A percentile compares a stretch with the other conserved stretches of the same genome.
Evolutionary conservation across 2,113 vertebrate genomes (phyloP).

Genomic region (Peromyscus leucopus): DNA sequence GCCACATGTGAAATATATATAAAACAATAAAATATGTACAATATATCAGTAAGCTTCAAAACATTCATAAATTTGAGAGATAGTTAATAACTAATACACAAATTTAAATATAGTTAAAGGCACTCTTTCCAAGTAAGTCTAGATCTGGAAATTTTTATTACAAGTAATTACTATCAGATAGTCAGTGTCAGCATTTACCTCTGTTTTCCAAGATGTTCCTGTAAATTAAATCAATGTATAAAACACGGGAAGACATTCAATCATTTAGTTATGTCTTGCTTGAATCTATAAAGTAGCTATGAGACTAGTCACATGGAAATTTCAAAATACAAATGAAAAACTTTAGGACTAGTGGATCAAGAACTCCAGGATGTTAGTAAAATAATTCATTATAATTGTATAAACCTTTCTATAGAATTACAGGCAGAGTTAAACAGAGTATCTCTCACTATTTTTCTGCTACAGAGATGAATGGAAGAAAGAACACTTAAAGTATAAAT

Average conservation of each 20-base stretch:
- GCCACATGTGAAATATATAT: slow-evolving; percentile 27
- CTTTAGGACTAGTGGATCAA: background rate
- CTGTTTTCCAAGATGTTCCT: slow-evolving; percentile 14
- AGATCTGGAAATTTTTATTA: background rate
- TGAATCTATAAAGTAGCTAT: slow-evolving; percentile 3
- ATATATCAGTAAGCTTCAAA: slow-evolving; percentile 51
- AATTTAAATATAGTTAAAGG: slow-evolving; percentile 7
- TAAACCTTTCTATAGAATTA: background rate
- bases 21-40: slow-evolving; percentile 35
- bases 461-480: background rate
- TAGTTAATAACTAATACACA: slow-evolving; percentile 16
- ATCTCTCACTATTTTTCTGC: background rate
- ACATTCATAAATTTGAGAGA: background rate
- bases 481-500: background rate
- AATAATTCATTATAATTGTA: background rate
- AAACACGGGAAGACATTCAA: background rate
- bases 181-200: slow-evolving; percentile 37
- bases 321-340: slow-evolving; percentile 2
- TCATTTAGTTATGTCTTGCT: background rate
- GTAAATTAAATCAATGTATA: slow-evolving; percentile 32
- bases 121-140: background rate
- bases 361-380: background rate
- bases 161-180: background rate
- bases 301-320: background rate
- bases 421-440: background rate